Base-by-base conservation (phyloP, 2,888 invertebrate genomes). In the Oligia fasciuncula region DNA sequence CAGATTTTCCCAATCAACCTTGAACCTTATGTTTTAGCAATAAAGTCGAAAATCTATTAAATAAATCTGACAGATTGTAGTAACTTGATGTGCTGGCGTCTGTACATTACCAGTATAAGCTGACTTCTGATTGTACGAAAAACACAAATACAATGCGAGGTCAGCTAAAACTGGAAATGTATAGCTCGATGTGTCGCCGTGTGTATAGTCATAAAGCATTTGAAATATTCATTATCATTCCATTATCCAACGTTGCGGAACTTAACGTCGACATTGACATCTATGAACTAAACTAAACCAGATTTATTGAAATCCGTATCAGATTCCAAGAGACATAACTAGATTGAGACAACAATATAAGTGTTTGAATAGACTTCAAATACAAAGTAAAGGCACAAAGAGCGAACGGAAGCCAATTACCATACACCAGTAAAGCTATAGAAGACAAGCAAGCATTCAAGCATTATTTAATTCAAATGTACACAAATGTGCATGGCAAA, bases 351-450 rank as follows among this genome's bases (percentile, higher is more conserved):
- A 73, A 84, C 85, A 85, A 85, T 84, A 60, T 71, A 68, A 63
- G 46, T 65, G 49, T 66, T n/a, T 78, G 76, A 78, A 84, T 76
- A 76, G 57, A 76, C 57, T 76, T 73, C 14, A 43, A 43, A 78
- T 75, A 71, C 49, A 49, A 76, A 74, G 67, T 40, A 49, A 73
- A 65, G 13, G 46, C 65, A 83, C 72, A 84, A 79, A 76, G 71
- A 71, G 19, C 66, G 49, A 86, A 77, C 79, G 79, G 84, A 84
- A 82, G 73, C 49, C 73, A 72, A 76, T 79, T 82, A 82, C 29
- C 71, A 87, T 83, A 72, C 60, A 63, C 51, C 54, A 51, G 76
- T 57, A 66, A 71, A 74, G 54, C 40, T 73, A 70, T 40, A 80
- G 63, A 51, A 35, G 43, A 57, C 63, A 23, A 57, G 9, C 4